Conservation (phyloP, 2,888 invertebrate genomes). For the Colletes collaris region DNA sequence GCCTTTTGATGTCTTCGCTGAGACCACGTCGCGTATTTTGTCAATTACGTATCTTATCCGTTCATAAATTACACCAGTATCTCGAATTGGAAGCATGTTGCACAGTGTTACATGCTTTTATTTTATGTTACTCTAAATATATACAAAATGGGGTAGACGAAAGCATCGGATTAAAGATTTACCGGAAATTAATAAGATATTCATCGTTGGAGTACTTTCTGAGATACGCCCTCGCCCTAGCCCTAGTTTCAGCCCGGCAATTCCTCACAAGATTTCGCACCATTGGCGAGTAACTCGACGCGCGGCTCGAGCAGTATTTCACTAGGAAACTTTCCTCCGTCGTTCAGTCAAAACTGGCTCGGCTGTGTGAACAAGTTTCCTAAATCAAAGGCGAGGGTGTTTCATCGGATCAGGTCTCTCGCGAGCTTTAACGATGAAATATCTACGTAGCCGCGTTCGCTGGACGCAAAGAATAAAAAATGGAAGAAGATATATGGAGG, state of each 20-base stretch:
- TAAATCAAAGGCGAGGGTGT: conserved; percentile 22
- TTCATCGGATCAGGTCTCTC: conserved; percentile 14
- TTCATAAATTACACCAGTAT: no score
- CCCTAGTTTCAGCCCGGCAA: background rate
- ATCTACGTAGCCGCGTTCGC: conserved; percentile 2
- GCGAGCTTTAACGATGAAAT: conserved; percentile 21
- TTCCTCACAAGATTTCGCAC: background rate
- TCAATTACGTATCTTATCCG: no score
- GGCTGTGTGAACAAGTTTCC: conserved; percentile 19
- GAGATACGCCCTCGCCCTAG: no score
- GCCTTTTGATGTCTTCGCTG: no score
- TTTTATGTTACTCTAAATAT: no score
- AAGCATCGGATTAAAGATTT: no score
- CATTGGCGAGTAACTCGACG: conserved; percentile 1
- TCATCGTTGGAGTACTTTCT: no score
- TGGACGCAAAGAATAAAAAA: background rate
- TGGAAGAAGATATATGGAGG: conserved; percentile 4
- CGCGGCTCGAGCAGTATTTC: conserved; percentile 8
- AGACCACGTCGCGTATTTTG: no score
- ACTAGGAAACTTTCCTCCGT: conserved; percentile 4
- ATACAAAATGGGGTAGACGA: no score
- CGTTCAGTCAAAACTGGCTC: conserved; percentile 9
- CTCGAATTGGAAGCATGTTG: no score
- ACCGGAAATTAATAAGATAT: no score
- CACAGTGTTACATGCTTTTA: no score